Evolutionary conservation across 2,888 invertebrate species (phyloP), one percentile per base, ranked within the genome.

Genomic region (Scaptomyza polygonia): DNA sequence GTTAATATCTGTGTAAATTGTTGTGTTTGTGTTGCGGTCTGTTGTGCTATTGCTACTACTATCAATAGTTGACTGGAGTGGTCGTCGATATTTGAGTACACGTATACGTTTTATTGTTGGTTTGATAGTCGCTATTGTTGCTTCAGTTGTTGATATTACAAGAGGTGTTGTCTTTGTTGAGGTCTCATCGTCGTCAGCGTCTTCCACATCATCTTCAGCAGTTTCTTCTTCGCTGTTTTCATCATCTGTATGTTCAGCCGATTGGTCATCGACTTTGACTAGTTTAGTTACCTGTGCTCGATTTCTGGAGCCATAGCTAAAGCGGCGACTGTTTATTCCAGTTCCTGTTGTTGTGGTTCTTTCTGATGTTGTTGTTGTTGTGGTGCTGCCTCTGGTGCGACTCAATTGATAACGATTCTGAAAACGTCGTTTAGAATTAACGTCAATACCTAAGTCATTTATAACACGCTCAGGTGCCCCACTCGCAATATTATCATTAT

Each of bases 381-480:
- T 65, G 48, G 71, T 63, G 51, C 71, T 65, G 69, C 74, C 67
- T 77, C 87, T 77, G 77, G 88, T 85, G 78, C 89, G 89, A 86
- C 83, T 90, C 81, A 87, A 88, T 77, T 90, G 89, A 86, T 85
- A 88, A 45, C 72, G 86, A 88, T 89, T 91, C 91, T 91, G 91
- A 91, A 91, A 91, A 89, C 91, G 91, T 86, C 90, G 91, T 88
- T 88, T 90, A 88, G 88, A 89, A 90, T 90, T 90, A 90, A 89
- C 88, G 81, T 87, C 85, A 86, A 79, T 87, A 78, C 89, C 88
- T 78, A 80, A 55, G 67, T 68, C 70, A 79, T 79, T 76, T 67
- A 72, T 66, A 70, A 55, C 70, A 75, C 67, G 56, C 62, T 49
- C 53, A n/a, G 63, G 51, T 45, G 62, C 48, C 67, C 74, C 69